Percentiles rank a stretch among this genome's conserved stretches.
Evolutionary conservation across 2,797 vertebrate species (phyloP).

Genomic region (Carcharodon carcharias): DNA sequence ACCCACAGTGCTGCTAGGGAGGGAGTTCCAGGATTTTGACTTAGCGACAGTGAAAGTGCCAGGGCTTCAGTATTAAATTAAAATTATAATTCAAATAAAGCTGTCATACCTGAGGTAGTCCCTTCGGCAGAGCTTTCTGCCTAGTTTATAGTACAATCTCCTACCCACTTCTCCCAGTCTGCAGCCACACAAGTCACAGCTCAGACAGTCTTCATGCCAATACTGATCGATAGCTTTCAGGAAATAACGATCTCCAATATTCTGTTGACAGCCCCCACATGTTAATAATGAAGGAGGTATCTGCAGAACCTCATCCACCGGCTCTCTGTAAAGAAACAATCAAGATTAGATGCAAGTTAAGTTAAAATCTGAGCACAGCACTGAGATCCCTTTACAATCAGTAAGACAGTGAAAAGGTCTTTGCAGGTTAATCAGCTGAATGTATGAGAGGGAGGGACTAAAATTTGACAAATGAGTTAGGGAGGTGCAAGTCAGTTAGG

Average conservation of each 20-base stretch:
- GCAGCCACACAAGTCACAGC: conserved; percentile 95
- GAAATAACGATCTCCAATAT: conserved; percentile 95
- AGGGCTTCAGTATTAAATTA: too few relatives aligned
- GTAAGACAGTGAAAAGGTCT: not conserved
- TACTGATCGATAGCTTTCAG: conserved; percentile 98
- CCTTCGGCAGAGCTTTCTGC: conserved; percentile 87
- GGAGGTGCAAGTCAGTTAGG: not conserved
- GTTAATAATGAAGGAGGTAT: conserved; percentile 89
- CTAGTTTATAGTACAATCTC: conserved; percentile 91
- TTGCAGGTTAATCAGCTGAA: not conserved
- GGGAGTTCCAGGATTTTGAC: too few relatives aligned
- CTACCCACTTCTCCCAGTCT: conserved; percentile 90
- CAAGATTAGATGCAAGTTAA: not conserved
- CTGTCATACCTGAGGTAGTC: conserved; percentile 87
- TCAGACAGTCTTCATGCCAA: conserved; percentile 98
- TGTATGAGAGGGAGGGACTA: not conserved
- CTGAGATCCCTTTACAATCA: not conserved
- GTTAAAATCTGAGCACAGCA: not conserved
- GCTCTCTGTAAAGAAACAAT: conserved; percentile 65
- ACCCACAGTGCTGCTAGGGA: too few relatives aligned
- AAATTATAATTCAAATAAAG: not conserved
- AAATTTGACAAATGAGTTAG: not conserved
- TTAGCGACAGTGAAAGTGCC: too few relatives aligned
- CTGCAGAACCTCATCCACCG: conserved; percentile 95
- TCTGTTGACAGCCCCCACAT: conserved; percentile 96